Conservation (phyloP, 1,140 invertebrate genomes). For the Papilio polyxenes region DNA sequence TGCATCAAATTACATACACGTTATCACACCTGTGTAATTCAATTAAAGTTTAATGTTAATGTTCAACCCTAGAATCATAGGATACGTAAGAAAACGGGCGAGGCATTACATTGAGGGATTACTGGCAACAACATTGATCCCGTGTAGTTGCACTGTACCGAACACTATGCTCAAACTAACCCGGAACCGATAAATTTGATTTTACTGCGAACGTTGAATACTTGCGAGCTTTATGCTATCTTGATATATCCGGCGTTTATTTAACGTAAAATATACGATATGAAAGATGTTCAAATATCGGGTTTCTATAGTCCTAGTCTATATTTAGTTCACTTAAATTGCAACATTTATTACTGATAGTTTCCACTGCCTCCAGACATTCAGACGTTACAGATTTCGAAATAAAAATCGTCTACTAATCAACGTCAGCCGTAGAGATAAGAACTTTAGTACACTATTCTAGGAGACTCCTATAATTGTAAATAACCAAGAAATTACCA, state of each 20-base stretch:
- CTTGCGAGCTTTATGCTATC: constrained; percentile 2
- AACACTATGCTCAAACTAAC: constrained; percentile 4
- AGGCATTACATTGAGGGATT: constrained; percentile 21
- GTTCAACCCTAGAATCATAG: constrained; percentile 19
- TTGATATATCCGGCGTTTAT: neutral
- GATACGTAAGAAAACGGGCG: constrained; percentile 17
- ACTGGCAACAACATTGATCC: constrained; percentile 8
- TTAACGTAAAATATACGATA: neutral
- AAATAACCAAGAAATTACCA: neutral
- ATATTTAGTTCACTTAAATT: no score
- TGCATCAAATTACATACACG: neutral
- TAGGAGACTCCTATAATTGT: neutral
- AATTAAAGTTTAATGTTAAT: neutral
- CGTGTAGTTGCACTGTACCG: neutral
- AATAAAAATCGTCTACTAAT: no score
- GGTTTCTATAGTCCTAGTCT: no score
- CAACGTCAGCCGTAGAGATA: neutral
- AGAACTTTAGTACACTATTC: neutral
- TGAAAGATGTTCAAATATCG: neutral
- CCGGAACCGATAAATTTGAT: constrained; percentile 5
- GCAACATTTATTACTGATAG: no score
- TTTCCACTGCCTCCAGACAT: no score
- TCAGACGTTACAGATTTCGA: no score
- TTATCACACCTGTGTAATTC: neutral
- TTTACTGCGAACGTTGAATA: neutral